These are phyloP conservation scores for Delia radicum DNA, from an alignment of 1,140 invertebrate genomes.

Conservation along the genomic window DNA sequence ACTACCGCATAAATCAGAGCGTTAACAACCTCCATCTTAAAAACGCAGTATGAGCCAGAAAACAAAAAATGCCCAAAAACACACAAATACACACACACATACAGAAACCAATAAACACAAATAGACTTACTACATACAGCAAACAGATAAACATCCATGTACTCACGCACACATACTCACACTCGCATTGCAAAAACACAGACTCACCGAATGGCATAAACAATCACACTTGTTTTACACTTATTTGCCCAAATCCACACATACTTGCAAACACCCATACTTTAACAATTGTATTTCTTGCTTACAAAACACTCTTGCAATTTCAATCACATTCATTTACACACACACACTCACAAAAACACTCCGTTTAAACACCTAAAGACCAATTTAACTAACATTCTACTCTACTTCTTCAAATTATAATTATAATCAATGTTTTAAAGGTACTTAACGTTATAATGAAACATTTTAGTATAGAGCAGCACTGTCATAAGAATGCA, in stretches of 20 bases:
- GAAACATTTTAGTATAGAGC: not conserved
- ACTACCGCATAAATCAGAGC: not conserved
- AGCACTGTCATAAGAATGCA: not conserved
- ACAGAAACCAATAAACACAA: too few relatives aligned
- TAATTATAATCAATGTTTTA: not conserved
- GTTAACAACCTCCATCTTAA: not conserved
- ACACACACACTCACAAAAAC: not conserved
- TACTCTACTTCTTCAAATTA: too few relatives aligned
- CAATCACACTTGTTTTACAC: not conserved
- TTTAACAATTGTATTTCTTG: not conserved
- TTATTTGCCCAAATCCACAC: not conserved
- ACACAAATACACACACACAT: too few relatives aligned
- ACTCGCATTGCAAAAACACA: too few relatives aligned
- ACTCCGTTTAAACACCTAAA: not conserved
- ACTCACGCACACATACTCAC: too few relatives aligned
- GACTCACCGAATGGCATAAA: not conserved
- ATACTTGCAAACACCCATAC: not conserved
- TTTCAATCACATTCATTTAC: not conserved
- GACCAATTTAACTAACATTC: not conserved
- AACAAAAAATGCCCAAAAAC: too few relatives aligned
- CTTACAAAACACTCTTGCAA: not conserved
- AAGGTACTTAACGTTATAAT: not conserved
- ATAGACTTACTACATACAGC: too few relatives aligned
- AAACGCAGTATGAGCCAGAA: not conserved
- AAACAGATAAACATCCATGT: too few relatives aligned